phyloP scores from a whole-genome alignment of 2,888 invertebrate species.

The Nephrotoma flavescens region DNA sequence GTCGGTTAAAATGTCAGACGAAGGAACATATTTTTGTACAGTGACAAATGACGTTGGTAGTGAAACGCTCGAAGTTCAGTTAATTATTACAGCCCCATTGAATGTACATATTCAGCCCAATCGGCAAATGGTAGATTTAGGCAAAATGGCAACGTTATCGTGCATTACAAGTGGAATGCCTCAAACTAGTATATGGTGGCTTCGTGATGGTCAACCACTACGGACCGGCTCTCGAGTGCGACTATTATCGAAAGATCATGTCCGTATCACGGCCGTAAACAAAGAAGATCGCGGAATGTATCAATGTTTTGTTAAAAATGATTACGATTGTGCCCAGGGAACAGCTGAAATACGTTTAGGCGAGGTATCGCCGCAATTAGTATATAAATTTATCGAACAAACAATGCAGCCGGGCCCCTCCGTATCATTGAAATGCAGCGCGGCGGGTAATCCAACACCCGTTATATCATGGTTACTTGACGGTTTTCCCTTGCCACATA shows the following conservation, averaged over 20 bases:
- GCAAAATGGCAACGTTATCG: conserved; percentile 58
- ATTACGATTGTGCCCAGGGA: conserved; percentile 67
- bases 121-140: conserved; percentile 61
- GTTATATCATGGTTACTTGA: conserved; percentile 62
- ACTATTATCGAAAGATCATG: conserved; percentile 37
- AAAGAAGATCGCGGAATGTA: conserved; percentile 80
- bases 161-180: conserved; percentile 58
- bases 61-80: conserved; percentile 37
- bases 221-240: conserved; percentile 40
- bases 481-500: conserved; percentile 50
- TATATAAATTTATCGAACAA: conserved; percentile 64
- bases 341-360: conserved; percentile 64
- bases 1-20: conserved; percentile 34
- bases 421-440: conserved; percentile 61
- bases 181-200: conserved; percentile 56
- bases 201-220: conserved; percentile 54
- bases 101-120: conserved; percentile 62
- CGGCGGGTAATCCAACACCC: conserved; percentile 62
- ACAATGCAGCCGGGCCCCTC: conserved; percentile 65
- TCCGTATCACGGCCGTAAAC: conserved; percentile 47
- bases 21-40: conserved; percentile 37
- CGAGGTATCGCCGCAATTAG: conserved; percentile 57
- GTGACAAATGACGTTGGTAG: conserved; percentile 39
- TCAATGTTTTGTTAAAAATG: conserved; percentile 75
- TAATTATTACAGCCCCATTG: conserved; percentile 48